phyloP scores from a whole-genome alignment of 1,140 invertebrate species.

The Drosophila sulfurigaster region DNA sequence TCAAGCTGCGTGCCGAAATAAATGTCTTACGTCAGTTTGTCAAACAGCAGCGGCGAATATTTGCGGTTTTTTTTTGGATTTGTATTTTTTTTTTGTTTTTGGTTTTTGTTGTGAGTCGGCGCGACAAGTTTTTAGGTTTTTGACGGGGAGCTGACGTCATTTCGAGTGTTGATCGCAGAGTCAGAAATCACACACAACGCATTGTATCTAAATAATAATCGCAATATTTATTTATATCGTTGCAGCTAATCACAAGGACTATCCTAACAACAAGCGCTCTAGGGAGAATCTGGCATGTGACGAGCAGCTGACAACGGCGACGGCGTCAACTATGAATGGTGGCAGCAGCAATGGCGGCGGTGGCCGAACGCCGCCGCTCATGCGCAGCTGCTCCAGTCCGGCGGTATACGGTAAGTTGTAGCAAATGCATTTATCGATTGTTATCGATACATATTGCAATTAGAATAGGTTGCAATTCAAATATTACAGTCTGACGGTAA shows the following conservation, averaged over 20 bases:
- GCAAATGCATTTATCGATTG: too few species aligned
- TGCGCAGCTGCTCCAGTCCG: conserved; percentile 84
- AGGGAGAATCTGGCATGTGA: conserved; percentile 86
- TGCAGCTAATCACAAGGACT: conserved; percentile 90
- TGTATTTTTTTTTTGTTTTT: conserved; percentile 13
- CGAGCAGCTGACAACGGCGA: conserved; percentile 63
- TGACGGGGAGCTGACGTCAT: conserved; percentile 68
- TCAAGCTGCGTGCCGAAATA: conserved; percentile 70
- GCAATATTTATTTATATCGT: conserved; percentile 51
- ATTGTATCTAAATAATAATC: conserved; percentile 27
- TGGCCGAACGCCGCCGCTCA: conserved; percentile 73
- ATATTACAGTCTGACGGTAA: too few species aligned
- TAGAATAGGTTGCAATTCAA: too few species aligned
- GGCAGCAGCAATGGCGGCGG: conserved; percentile 59
- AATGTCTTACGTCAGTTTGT: conserved; percentile 81
- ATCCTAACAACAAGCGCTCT: conserved; percentile 86
- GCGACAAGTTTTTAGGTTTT: conserved; percentile 71
- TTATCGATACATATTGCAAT: too few species aligned
- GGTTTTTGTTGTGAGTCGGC: conserved; percentile 52
- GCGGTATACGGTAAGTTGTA: conserved; percentile 76
- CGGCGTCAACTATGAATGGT: conserved; percentile 84
- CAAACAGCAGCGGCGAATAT: conserved; percentile 61
- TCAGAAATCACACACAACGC: conserved; percentile 21
- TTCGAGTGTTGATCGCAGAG: conserved; percentile 17
- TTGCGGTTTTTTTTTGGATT: conserved; percentile 40